Conservation (phyloP, 1,140 invertebrate species). For the Bombus huntii region DNA sequence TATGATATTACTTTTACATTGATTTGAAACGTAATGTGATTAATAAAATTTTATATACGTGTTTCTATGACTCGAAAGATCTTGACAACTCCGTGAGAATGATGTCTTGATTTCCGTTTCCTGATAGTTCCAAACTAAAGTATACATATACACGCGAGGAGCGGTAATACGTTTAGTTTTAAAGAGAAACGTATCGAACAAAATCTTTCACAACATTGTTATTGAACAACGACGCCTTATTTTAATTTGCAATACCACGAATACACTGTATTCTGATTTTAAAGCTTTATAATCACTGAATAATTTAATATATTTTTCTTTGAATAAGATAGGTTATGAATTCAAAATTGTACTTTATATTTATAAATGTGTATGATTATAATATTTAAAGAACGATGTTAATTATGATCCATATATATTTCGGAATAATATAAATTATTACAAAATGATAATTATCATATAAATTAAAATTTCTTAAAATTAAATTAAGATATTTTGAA, state of each 20-base stretch:
- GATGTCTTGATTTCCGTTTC: neutral
- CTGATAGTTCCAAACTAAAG: neutral
- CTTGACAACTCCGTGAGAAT: neutral
- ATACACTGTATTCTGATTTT: too few species aligned
- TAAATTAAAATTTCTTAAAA: neutral
- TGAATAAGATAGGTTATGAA: too few species aligned
- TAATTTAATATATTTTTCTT: too few species aligned
- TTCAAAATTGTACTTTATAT: neutral
- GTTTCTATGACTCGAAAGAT: neutral
- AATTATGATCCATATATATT: neutral
- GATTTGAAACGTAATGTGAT: too few species aligned
- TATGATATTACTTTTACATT: neutral
- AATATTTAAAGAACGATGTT: too few species aligned
- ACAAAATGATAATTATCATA: neutral
- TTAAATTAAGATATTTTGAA: neutral
- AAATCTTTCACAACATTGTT: neutral
- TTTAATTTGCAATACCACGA: too few species aligned
- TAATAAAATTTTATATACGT: too few species aligned
- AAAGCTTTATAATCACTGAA: too few species aligned
- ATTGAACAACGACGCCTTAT: neutral
- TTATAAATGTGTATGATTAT: neutral
- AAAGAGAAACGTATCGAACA: neutral
- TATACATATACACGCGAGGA: neutral
- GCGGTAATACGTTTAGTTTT: neutral
- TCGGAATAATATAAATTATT: neutral